Percentiles rank a stretch among this genome's conserved stretches.
These are phyloP conservation scores for Peromyscus californicus DNA, from an alignment of 2,113 vertebrate genomes.

Conservation along the genomic window DNA sequence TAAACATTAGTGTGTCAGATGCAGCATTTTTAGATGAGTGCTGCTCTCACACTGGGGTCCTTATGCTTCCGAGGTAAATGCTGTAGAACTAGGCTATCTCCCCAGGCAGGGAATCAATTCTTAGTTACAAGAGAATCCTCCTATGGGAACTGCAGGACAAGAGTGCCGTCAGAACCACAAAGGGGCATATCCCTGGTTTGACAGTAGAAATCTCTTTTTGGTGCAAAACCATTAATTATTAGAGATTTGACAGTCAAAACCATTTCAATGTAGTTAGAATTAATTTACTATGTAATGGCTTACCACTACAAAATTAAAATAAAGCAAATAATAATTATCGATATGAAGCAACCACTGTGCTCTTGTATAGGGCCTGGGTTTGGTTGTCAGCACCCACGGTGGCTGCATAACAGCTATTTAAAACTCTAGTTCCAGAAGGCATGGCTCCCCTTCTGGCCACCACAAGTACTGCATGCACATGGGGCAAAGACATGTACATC, in stretches of 20 bases:
- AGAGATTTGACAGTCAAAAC: not conserved
- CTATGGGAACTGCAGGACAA: not conserved
- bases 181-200: not conserved
- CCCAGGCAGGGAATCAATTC: not conserved
- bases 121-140: not conserved
- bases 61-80: not conserved
- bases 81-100: not conserved
- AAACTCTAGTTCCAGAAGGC: not conserved
- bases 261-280: conserved; percentile 21
- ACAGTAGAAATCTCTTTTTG: not conserved
- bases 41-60: not conserved
- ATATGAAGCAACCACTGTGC: not conserved
- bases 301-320: not conserved
- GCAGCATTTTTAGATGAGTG: not conserved
- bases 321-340: not conserved
- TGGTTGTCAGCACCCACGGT: not conserved
- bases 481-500: not conserved
- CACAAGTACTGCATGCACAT: not conserved
- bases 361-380: not conserved
- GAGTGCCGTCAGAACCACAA: not conserved
- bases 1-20: not conserved
- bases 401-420: not conserved
- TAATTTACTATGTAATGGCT: conserved; percentile 26
- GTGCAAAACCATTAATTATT: not conserved
- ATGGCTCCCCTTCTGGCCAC: not conserved